Conservation (phyloP, 2,797 vertebrate species). For the Sphenopsis melanotis region DNA sequence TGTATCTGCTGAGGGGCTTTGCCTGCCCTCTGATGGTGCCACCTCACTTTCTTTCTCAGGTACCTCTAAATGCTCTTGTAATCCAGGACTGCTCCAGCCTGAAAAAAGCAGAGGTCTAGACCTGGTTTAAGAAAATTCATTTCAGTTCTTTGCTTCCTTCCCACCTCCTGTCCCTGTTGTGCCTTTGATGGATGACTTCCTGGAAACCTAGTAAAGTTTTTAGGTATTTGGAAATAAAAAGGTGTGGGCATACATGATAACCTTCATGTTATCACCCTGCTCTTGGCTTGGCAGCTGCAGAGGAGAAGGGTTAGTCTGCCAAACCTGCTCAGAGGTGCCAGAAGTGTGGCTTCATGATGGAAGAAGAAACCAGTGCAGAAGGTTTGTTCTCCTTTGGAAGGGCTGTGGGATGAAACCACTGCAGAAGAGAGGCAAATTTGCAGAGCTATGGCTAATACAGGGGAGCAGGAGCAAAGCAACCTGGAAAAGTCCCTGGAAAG, state of each 20-base stretch:
- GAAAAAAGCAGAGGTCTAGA: neutral
- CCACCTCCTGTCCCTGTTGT: neutral
- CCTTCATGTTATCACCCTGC: neutral
- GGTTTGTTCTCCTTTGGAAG: neutral
- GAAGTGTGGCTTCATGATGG: neutral
- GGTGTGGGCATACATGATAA: neutral
- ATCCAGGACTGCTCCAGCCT: neutral
- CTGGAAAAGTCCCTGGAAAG: neutral
- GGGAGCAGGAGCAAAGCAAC: neutral
- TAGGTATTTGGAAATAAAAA: neutral
- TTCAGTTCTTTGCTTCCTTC: neutral
- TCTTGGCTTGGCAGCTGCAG: neutral
- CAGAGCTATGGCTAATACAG: neutral
- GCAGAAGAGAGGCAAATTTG: neutral
- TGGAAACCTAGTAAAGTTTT: neutral
- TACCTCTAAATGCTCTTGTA: neutral
- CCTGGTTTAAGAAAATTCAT: neutral
- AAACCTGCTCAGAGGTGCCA: neutral
- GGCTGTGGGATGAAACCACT: fast-evolving
- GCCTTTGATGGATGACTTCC: neutral
- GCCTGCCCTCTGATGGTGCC: neutral
- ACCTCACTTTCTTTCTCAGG: neutral
- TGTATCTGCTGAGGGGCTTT: neutral
- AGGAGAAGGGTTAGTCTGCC: neutral
- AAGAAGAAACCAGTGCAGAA: neutral